phyloP scores from a whole-genome alignment of 2,888 invertebrate species.

The Zootermopsis nevadensis region DNA sequence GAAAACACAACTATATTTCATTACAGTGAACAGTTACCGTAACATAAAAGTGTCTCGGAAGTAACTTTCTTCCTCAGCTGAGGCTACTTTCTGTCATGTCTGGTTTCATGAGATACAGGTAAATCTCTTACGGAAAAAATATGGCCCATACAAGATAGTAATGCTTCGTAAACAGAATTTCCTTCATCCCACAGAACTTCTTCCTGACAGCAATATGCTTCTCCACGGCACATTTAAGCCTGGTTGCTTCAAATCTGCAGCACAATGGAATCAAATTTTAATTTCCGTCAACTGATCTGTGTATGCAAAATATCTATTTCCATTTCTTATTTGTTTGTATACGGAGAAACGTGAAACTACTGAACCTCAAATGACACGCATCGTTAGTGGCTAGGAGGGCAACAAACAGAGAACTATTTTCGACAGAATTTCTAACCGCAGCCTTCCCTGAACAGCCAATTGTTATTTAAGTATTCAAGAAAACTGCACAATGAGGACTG shows the following conservation, averaged over 20 bases:
- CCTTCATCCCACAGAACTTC: background rate
- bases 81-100: background rate
- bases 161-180: background rate
- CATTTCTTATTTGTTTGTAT: background rate
- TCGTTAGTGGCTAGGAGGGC: too few relatives aligned
- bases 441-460: too few relatives aligned
- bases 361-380: background rate
- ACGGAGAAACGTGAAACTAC: background rate
- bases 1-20: conserved; percentile 1
- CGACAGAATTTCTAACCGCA: too few relatives aligned
- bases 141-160: too few relatives aligned
- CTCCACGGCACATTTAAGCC: background rate
- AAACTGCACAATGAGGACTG: too few relatives aligned
- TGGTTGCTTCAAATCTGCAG: background rate
- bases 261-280: conserved; percentile 10
- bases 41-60: background rate
- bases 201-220: background rate
- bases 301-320: background rate
- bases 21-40: background rate
- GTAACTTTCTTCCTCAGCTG: background rate
- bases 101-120: background rate
- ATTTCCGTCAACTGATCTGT: background rate
- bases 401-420: too few relatives aligned
- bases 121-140: background rate
- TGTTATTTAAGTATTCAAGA: too few relatives aligned